These are phyloP conservation scores for Taurulus bubalis DNA, from an alignment of 2,113 vertebrate species.

Conservation along the genomic window DNA sequence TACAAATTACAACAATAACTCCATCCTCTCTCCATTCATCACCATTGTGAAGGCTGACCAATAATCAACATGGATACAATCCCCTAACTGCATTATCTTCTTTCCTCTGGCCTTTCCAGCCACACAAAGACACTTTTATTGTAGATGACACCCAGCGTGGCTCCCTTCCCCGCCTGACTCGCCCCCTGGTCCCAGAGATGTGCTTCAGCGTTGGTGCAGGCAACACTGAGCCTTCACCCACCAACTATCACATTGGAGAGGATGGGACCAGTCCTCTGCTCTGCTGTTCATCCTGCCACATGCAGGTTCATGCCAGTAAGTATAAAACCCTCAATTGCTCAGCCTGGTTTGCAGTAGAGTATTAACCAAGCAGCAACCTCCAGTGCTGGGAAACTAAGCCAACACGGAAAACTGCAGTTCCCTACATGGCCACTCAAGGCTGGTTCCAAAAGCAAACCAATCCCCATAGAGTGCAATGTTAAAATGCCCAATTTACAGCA, in stretches of 20 bases:
- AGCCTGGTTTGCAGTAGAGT: background rate
- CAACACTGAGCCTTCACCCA: slow-evolving; percentile 91
- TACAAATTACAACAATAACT: background rate
- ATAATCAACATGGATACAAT: background rate
- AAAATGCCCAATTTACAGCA: no score
- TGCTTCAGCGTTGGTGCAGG: slow-evolving; percentile 93
- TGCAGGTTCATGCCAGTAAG: slow-evolving; percentile 98
- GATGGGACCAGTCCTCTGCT: slow-evolving; percentile 93
- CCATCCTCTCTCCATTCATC: background rate
- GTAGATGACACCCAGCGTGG: slow-evolving; percentile 3
- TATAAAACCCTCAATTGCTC: slow-evolving; percentile 48
- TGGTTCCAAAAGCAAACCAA: background rate
- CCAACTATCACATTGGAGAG: slow-evolving; percentile 89
- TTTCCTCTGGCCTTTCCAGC: slow-evolving; percentile 64
- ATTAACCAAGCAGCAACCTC: background rate
- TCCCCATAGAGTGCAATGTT: no score
- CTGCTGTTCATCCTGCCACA: slow-evolving; percentile 89
- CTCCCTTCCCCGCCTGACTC: slow-evolving; percentile 81
- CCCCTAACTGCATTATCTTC: background rate
- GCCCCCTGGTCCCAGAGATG: slow-evolving; percentile 95
- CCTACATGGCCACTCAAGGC: background rate
- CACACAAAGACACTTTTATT: slow-evolving; percentile 77
- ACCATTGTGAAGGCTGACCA: background rate
- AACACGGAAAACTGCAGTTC: background rate
- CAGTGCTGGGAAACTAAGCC: no score